Conservation (phyloP, 2,888 invertebrate genomes). For the Sarcophaga variegata region DNA sequence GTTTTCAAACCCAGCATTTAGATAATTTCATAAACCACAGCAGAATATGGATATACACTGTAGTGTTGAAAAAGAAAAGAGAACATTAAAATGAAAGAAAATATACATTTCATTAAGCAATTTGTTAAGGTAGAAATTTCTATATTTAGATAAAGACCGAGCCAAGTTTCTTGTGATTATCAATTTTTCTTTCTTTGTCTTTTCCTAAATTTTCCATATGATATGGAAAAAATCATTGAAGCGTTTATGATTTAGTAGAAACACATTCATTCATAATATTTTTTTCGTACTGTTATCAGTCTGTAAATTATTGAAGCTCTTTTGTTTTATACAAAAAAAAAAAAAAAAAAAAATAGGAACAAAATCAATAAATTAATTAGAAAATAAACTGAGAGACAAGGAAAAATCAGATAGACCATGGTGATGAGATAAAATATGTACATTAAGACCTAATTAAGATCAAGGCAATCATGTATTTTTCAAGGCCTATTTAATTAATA, state of each 20-base stretch:
- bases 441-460: no score
- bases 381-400: background rate
- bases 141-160: constrained; percentile 28
- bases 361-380: background rate
- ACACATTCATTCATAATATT: background rate
- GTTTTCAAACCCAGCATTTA: background rate
- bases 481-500: no score
- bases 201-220: background rate
- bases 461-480: no score
- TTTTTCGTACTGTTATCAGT: background rate
- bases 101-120: constrained; percentile 60
- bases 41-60: background rate
- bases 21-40: background rate
- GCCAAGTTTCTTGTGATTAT: background rate
- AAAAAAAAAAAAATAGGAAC: no score
- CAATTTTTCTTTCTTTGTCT: background rate
- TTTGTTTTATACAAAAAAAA: no score
- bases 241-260: background rate
- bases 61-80: background rate
- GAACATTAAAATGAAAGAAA: constrained; percentile 7
- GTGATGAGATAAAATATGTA: no score
- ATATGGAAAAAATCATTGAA: background rate
- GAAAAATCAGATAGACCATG: no score
- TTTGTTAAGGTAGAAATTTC: constrained; percentile 37
- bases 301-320: background rate